Base-by-base conservation (phyloP, 2,888 invertebrate genomes). In the Melolontha melolontha region DNA sequence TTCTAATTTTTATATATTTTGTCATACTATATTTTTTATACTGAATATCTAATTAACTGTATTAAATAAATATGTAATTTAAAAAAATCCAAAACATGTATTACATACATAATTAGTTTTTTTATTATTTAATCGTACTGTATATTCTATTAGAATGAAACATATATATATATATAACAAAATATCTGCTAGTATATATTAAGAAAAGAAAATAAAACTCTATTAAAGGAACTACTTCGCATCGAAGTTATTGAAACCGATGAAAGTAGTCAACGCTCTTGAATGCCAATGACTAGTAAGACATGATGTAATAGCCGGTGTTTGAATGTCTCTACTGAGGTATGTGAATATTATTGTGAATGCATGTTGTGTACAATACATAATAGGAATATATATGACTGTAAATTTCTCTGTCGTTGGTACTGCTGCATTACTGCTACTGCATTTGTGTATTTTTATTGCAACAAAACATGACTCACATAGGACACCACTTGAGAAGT, bases 181-280 rank as follows among this genome's bases (percentile, higher is more conserved):
- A 16, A 8, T 10, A 8, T 10, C 10, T 34, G 1, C 8, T 54
- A 16, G 16, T 8, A n/a, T 12, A 39, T 34, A 10, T 1, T 14
- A 10, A 17, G 40, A n/a, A 39, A 40, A 17, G 14, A 17, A 41
- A n/a, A 12, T 40, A 14, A 27, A 44, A 42, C 49, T 66, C 51
- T 62, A 67, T 63, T 64, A 67, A 67, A 69, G 66, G 70, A 67
- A 68, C 40, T 64, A 16, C 17, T 47, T 44, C 67, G 71, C 68
- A 72, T 71, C 72, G 72, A 72, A 72, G 71, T 74, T 74, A 71
- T 71, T 68, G 72, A 66, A 65, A 66, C 29, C 71, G 72, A 72
- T 73, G 74, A 74, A 74, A 74, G 74, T 72, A 68, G 67, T 72
- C 68, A 66, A 62, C 42, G 52, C 69, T 69, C 68, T 68, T 67